Evolutionary conservation across 2,888 invertebrate species (phyloP), one percentile per base, ranked within the genome.

Genomic region (Polydrusus tereticollis): DNA sequence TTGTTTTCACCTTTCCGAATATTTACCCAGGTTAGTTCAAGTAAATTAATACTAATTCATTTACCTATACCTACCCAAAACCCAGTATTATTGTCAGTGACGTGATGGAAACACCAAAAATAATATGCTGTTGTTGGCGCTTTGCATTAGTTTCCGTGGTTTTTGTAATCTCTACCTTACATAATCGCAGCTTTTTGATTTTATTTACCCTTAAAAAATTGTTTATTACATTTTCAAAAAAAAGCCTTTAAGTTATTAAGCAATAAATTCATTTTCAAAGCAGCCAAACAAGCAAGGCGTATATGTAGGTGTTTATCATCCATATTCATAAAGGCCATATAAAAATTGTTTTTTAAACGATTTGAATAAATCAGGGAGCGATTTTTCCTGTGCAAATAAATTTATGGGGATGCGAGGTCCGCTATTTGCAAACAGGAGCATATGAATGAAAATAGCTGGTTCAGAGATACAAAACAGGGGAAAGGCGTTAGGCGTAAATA

Each of bases 331-430:
- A 62, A 26, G 57, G 57, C 41, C 41, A 57, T 71, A 75, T 72
- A 75, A 77, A 77, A 75, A 78, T 78, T 71, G 77, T 73, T 73
- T 76, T 76, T 77, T 78, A 78, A 77, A 74, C 74, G 76, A 67
- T 77, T 75, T 77, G 78, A 76, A 78, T 78, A 78, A 77, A 78
- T 77, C 77, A 77, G 76, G 63, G 75, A 62, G 72, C 66, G 55
- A 55, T 77, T 78, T 74, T 73, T 76, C 76, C 75, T 77, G 76
- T 78, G 76, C 77, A 78, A 78, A 78, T 77, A 77, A 77, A 78
- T 78, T 75, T 76, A 72, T 69, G 75, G 72, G 67, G 65, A 72
- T 71, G 76, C 74, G 75, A 76, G 74, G 76, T 66, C 75, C 62
- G 74, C 73, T 76, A 69, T 74, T 73, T 74, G 75, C 73, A 72